Percentiles rank a stretch among this genome's conserved stretches.
These are phyloP conservation scores for Agrotis clavis DNA, from an alignment of 2,888 invertebrate genomes.

Conservation along the genomic window DNA sequence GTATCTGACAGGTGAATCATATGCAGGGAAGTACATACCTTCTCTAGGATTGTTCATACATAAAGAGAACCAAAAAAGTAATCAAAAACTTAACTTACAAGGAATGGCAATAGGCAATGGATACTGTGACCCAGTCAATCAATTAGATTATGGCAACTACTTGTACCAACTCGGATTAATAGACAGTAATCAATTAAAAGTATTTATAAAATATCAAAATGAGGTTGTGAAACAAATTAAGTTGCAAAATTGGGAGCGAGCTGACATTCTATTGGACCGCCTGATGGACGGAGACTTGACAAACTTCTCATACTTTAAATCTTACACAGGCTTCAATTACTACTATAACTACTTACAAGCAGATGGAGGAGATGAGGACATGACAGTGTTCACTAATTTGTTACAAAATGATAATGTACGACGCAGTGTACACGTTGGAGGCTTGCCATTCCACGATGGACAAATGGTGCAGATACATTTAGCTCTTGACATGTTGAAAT, in stretches of 20 bases:
- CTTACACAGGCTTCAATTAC: slow-evolving; percentile 94
- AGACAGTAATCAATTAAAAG: slow-evolving; percentile 90
- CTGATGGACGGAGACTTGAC: slow-evolving; percentile 89
- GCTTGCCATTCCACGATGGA: slow-evolving; percentile 87
- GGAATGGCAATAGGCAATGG: slow-evolving; percentile 90
- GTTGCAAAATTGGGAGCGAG: slow-evolving; percentile 92
- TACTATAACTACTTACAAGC: slow-evolving; percentile 93
- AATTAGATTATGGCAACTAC: slow-evolving; percentile 88
- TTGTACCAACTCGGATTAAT: slow-evolving; percentile 89
- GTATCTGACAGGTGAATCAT: slow-evolving; percentile 92
- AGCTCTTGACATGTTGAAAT: slow-evolving; percentile 90
- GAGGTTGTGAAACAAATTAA: slow-evolving; percentile 91
- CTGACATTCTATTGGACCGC: slow-evolving; percentile 93
- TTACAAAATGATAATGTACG: slow-evolving; percentile 84
- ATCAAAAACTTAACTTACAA: slow-evolving; percentile 84
- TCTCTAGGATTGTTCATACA: slow-evolving; percentile 90
- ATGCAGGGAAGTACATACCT: slow-evolving; percentile 91
- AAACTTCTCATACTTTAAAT: slow-evolving; percentile 90
- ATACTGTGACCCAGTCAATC: slow-evolving; percentile 88
- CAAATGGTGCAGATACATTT: slow-evolving; percentile 88
- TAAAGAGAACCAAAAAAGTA: slow-evolving; percentile 77
- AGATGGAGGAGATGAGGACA: slow-evolving; percentile 85
- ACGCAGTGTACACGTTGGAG: slow-evolving; percentile 92
- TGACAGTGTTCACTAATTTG: slow-evolving; percentile 78
- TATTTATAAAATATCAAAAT: slow-evolving; percentile 92